phyloP scores from a whole-genome alignment of 2,888 invertebrate genomes.

The Antheraea assamensis region DNA sequence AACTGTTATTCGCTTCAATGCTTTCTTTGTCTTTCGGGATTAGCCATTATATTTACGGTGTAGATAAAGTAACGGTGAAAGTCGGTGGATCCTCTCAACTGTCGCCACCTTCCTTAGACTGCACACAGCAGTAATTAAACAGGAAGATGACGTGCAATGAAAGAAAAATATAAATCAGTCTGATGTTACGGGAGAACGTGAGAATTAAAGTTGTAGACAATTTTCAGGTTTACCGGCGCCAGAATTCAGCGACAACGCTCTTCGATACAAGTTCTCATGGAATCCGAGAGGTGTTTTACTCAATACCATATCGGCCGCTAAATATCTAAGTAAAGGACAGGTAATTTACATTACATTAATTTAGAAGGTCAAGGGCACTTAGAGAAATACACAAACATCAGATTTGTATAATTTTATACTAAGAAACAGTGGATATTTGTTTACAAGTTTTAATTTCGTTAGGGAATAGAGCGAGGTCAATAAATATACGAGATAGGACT shows the following conservation, averaged over 20 bases:
- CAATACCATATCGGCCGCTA: slow-evolving; percentile 95
- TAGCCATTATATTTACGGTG: too few relatives aligned
- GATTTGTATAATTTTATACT: background rate
- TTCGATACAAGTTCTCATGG: slow-evolving; percentile 98
- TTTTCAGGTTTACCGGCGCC: slow-evolving; percentile 94
- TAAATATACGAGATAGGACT: background rate
- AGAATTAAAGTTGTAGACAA: background rate
- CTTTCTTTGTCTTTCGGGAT: too few relatives aligned
- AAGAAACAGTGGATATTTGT: background rate
- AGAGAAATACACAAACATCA: background rate
- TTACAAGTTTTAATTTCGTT: background rate
- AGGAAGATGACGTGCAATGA: too few relatives aligned
- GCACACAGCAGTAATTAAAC: too few relatives aligned
- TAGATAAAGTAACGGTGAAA: too few relatives aligned
- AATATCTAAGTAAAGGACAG: slow-evolving; percentile 91
- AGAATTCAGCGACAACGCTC: slow-evolving; percentile 95
- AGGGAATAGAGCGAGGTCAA: background rate
- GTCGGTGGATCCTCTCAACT: too few relatives aligned
- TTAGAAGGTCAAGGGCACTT: background rate
- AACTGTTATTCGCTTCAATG: too few relatives aligned
- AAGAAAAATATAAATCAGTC: background rate
- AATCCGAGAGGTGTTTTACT: slow-evolving; percentile 96
- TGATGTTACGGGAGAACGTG: background rate
- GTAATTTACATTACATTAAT: slow-evolving; percentile 56
- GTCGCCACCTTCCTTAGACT: too few relatives aligned